Evolutionary conservation across 1,140 invertebrate species (phyloP).

Genomic region (Drosophila pallidifrons): DNA sequence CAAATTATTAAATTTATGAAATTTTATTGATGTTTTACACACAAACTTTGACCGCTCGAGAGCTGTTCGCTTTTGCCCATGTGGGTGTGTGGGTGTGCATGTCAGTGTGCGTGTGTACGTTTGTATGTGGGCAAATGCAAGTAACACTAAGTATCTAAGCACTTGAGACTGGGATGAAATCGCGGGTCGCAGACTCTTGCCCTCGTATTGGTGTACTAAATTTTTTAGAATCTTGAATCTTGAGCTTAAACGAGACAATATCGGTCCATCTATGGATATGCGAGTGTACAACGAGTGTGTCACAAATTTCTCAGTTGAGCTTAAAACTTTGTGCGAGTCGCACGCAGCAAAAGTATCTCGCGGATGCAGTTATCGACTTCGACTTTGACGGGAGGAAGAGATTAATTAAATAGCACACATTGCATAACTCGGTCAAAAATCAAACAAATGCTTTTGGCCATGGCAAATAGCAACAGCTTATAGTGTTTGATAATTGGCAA

Average conservation of each 20-base stretch:
- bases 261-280: conserved; percentile 47
- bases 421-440: conserved; percentile 38
- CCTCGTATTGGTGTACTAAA: conserved; percentile 69
- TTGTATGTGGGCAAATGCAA: conserved; percentile 18
- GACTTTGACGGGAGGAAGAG: conserved; percentile 45
- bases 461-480: conserved; percentile 29
- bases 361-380: conserved; percentile 21
- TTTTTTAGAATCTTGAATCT: conserved; percentile 63
- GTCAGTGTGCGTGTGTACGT: conserved; percentile 13
- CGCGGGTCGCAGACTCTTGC: conserved; percentile 42
- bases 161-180: conserved; percentile 51
- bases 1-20: conserved; percentile 83
- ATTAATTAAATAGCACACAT: conserved; percentile 44
- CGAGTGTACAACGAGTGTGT: neutral
- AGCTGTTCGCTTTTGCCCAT: conserved; percentile 31
- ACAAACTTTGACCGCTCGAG: conserved; percentile 79
- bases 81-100: conserved; percentile 10
- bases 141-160: conserved; percentile 36
- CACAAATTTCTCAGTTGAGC: conserved; percentile 58
- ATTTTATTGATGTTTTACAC: conserved; percentile 81
- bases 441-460: conserved; percentile 14
- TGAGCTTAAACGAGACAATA: conserved; percentile 66
- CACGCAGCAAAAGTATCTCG: conserved; percentile 49
- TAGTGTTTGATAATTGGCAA: conserved; percentile 29
- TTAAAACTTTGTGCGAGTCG: conserved; percentile 59